phyloP scores from a whole-genome alignment of 2,797 vertebrate species.

The Enteromius fasciolatus region DNA sequence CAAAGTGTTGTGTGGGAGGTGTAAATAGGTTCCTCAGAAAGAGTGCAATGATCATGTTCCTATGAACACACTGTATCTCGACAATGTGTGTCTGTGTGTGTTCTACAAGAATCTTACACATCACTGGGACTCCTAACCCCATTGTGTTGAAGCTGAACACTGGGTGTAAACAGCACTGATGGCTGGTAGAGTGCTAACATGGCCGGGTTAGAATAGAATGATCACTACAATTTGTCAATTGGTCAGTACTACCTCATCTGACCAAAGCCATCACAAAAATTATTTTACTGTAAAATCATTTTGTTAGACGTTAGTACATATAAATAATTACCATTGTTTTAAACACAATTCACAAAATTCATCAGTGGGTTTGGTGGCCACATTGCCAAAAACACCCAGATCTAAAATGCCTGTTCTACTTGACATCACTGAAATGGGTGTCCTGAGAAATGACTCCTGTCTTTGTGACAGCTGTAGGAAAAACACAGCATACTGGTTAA shows the following conservation, averaged over 20 bases:
- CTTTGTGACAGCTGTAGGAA: neutral
- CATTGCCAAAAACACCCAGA: neutral
- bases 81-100: neutral
- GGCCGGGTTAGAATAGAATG: constrained; percentile 6
- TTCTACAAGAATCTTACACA: constrained; percentile 12
- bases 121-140: neutral
- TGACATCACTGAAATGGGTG: neutral
- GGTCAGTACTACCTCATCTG: neutral
- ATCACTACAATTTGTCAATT: constrained; percentile 1
- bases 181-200: constrained; percentile 22
- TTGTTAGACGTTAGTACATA: too few relatives aligned
- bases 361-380: neutral
- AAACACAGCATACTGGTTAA: neutral
- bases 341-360: neutral
- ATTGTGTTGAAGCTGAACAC: constrained; percentile 16
- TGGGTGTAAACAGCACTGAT: constrained; percentile 37
- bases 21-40: constrained; percentile 51
- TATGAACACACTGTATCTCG: constrained; percentile 14
- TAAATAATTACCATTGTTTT: neutral
- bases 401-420: neutral
- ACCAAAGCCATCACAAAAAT: neutral
- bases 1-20: constrained; percentile 49
- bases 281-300: neutral
- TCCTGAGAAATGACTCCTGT: constrained; percentile 9
- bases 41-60: neutral